Evolutionary conservation across 2,113 vertebrate species (phyloP), one percentile per base, ranked within the genome.

Genomic region (Neolamprologus caudopunctatus): DNA sequence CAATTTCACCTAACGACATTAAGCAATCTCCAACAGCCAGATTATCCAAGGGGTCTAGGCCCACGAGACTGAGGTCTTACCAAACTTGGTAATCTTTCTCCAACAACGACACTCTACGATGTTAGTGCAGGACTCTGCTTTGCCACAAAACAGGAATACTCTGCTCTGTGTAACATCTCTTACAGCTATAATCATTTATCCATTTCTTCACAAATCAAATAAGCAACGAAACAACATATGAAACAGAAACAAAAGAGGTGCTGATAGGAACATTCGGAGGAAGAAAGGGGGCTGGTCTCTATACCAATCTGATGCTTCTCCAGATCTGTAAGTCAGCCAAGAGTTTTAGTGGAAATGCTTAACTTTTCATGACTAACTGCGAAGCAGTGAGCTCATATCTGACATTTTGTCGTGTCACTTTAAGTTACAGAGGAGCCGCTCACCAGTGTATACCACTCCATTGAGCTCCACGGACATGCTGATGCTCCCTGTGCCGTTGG

Each of bases 381-480:
- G 9, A 47, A 50, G 26, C 73, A 50, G 16, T 0, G 10, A 50
- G 42, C 45, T 78, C 26, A 78, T 50, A 31, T 50, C 45, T 50
- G 73, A 78, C 45, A 78, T n/a, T 78, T n/a, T 51, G 17, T 78
- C 0, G 24, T 11, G 40, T 75, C 42, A 45, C 68, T 31, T 26
- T 63, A 5, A 14, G 45, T 37, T 8, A 61, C 31, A 50, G 75
- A 86, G 24, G 83, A 54, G 33, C 3, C 26, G 80, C 95, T 94
- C 89, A 99, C 98, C 98, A 88, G 98, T 96, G 94, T 99, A 99
- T 86, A 99, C 90, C 47, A 98, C 96, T 2, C 98, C 98, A 3
- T 99, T 99, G 85, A 99, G 98, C 94, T 99, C 98, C 50, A 99
- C 97, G 0, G 98, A 99, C 98, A 99, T 98, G 95, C 97, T 99